Percentiles rank a stretch among this genome's conserved stretches.
Evolutionary conservation across 2,797 vertebrate species (phyloP).

Genomic region (Micromesistius poutassou): DNA sequence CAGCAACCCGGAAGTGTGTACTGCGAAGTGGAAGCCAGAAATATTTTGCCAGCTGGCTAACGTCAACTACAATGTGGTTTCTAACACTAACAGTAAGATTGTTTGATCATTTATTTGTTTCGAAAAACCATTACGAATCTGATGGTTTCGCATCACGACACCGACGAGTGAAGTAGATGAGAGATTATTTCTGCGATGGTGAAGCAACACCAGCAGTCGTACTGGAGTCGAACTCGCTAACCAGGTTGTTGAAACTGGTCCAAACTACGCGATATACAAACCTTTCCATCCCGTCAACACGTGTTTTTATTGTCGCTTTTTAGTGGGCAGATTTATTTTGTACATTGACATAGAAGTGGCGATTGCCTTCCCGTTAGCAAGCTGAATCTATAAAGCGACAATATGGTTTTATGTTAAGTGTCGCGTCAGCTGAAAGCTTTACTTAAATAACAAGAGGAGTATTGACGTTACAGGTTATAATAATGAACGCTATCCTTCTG

Average conservation of each 20-base stretch:
- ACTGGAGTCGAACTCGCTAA: neutral
- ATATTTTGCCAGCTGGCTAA: constrained; percentile 24
- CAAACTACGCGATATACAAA: neutral
- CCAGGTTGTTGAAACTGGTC: neutral
- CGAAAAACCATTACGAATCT: neutral
- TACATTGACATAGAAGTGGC: no score
- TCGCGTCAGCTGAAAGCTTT: no score
- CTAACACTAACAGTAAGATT: constrained; percentile 50
- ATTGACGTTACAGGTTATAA: no score
- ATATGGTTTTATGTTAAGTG: no score
- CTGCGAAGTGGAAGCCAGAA: constrained; percentile 22
- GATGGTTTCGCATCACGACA: neutral
- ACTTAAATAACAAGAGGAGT: no score
- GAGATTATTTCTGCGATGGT: no score
- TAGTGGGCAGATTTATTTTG: no score
- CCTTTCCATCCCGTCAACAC: neutral
- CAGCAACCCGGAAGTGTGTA: constrained; percentile 31
- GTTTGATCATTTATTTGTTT: neutral
- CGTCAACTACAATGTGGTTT: constrained; percentile 34
- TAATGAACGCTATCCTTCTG: no score
- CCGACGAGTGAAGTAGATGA: neutral
- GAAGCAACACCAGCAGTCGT: neutral
- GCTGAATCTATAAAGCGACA: no score
- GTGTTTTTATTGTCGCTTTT: neutral
- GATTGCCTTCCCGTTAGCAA: no score